Percentiles rank a stretch among this genome's conserved stretches.
These are phyloP conservation scores for Puffinus mauretanicus DNA, from an alignment of 2,113 vertebrate species.

Conservation along the genomic window DNA sequence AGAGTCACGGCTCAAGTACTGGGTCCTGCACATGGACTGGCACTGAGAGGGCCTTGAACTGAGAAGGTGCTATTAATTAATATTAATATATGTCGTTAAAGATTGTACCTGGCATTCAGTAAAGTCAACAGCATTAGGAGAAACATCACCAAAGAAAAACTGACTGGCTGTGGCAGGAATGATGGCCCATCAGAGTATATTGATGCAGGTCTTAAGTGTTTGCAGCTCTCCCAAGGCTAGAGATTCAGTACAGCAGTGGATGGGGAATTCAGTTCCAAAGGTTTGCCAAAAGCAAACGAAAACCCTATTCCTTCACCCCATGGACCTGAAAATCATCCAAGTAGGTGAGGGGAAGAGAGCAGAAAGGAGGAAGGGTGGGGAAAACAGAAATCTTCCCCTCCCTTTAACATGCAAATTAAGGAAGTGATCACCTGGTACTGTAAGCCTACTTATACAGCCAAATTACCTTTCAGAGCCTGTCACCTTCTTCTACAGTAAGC, in stretches of 20 bases:
- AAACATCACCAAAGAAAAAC: background rate
- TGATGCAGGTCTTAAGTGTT: background rate
- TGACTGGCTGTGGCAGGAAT: background rate
- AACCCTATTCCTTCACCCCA: background rate
- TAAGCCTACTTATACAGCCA: background rate
- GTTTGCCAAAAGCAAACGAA: background rate
- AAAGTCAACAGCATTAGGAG: background rate
- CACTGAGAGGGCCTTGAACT: background rate
- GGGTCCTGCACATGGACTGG: background rate
- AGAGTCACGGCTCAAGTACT: background rate
- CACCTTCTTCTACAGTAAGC: background rate
- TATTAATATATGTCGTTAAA: background rate
- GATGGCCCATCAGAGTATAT: background rate
- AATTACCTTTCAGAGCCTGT: background rate
- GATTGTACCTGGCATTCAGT: background rate
- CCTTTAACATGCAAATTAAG: background rate
- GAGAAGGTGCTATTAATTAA: background rate
- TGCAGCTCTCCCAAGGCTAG: background rate
- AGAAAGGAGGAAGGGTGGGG: background rate
- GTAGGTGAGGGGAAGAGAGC: background rate
- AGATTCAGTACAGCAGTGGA: background rate
- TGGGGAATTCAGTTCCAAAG: background rate
- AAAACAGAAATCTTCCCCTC: background rate
- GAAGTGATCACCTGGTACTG: background rate
- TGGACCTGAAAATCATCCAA: background rate